These are phyloP conservation scores for Malurus leucopterus DNA, from an alignment of 2,797 vertebrate species.

Conservation along the genomic window DNA sequence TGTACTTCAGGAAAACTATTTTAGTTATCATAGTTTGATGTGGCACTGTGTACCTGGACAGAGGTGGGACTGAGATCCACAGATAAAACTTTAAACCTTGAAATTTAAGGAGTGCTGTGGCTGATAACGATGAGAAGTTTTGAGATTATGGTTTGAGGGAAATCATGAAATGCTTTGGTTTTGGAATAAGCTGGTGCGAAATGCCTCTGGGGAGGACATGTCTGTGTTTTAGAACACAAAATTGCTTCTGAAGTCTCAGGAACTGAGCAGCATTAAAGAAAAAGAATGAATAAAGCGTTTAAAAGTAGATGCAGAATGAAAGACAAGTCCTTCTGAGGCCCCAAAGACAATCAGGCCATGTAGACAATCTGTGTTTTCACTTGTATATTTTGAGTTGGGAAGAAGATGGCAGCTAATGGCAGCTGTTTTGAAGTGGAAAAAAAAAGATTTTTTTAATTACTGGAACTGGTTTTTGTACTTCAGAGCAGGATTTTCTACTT, in stretches of 20 bases:
- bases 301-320: slow-evolving; percentile 13
- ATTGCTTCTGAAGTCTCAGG: not conserved
- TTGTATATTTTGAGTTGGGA: not conserved
- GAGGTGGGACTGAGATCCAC: not conserved
- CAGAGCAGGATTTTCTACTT: not conserved
- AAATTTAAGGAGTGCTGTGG: not conserved
- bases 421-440: not conserved
- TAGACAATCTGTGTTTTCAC: slow-evolving; percentile 52
- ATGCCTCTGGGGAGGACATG: not conserved
- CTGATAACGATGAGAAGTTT: not conserved
- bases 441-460: not conserved
- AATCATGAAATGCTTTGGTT: slow-evolving; percentile 22
- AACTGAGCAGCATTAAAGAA: slow-evolving; percentile 16
- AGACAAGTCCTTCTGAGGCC: not conserved
- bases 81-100: not conserved
- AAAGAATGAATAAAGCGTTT: not conserved
- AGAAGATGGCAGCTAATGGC: not conserved
- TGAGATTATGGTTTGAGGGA: slow-evolving; percentile 14
- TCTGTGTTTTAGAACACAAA: not conserved
- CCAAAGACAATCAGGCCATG: slow-evolving; percentile 52
- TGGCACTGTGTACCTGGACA: not conserved
- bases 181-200: slow-evolving; percentile 33
- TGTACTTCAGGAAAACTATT: not conserved
- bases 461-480: not conserved
- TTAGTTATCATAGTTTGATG: not conserved